Evolutionary conservation across 2,113 vertebrate species (phyloP).

Genomic region (Sturnus vulgaris): DNA sequence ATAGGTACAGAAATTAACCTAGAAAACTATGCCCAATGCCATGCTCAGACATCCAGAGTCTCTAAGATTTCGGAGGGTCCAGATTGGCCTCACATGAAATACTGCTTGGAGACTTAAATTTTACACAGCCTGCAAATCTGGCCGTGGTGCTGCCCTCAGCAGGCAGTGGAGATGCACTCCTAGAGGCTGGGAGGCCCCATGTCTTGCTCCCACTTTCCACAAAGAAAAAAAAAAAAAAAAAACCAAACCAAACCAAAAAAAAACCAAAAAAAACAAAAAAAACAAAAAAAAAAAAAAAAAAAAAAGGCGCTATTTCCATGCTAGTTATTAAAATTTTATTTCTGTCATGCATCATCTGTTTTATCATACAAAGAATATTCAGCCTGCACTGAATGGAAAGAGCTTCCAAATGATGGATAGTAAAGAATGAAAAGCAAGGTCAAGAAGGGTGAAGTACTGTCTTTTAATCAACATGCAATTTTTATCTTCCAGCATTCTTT

Average conservation of each 20-base stretch:
- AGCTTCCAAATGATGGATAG: neutral
- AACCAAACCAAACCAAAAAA: no score
- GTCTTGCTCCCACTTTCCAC: neutral
- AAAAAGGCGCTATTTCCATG: neutral
- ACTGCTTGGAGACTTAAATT: neutral
- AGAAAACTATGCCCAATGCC: neutral
- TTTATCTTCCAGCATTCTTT: neutral
- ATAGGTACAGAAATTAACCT: neutral
- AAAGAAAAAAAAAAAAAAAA: neutral
- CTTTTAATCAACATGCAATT: constrained; percentile 37
- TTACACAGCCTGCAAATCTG: neutral
- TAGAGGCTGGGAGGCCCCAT: rapidly evolving
- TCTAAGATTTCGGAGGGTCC: neutral
- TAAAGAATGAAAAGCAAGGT: constrained; percentile 8
- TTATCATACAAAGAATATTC: neutral
- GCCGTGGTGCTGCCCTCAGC: neutral
- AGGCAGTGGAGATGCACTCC: neutral
- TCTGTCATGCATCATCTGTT: neutral
- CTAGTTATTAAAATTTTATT: neutral
- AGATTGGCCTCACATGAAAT: neutral
- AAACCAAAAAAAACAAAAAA: neutral
- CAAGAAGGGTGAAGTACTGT: neutral
- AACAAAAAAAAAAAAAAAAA: neutral
- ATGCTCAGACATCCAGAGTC: neutral
- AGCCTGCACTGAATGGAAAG: neutral